phyloP scores from a whole-genome alignment of 2,888 invertebrate species.

The Drosophila niveifrons region DNA sequence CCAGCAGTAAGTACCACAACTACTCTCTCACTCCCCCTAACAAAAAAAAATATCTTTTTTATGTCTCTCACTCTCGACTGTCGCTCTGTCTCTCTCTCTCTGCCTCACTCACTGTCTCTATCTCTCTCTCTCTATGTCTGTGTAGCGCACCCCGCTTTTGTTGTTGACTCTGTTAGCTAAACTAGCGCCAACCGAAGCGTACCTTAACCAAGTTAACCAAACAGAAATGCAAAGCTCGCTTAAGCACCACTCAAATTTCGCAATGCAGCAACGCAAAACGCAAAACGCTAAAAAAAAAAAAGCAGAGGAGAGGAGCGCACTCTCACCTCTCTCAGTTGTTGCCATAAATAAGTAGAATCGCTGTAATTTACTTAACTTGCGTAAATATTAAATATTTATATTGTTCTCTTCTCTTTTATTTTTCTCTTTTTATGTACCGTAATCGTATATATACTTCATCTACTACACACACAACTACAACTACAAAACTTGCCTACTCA shows the following conservation, averaged over 20 bases:
- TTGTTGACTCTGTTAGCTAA: slow-evolving; percentile 52
- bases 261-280: slow-evolving; percentile 29
- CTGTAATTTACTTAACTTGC: slow-evolving; percentile 73
- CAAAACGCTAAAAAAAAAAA: not conserved
- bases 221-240: slow-evolving; percentile 51
- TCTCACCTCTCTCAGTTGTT: slow-evolving; percentile 27
- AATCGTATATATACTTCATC: slow-evolving; percentile 76
- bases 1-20: slow-evolving; percentile 6
- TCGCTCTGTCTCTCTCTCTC: slow-evolving; percentile 10
- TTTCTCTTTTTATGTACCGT: slow-evolving; percentile 80
- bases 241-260: slow-evolving; percentile 52
- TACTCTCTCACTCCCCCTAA: not conserved
- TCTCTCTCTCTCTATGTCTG: slow-evolving; percentile 5
- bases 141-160: slow-evolving; percentile 31
- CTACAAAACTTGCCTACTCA: slow-evolving; percentile 69
- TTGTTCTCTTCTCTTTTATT: slow-evolving; percentile 77
- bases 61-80: slow-evolving; percentile 7
- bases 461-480: slow-evolving; percentile 81
- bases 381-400: slow-evolving; percentile 82
- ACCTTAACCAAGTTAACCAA: slow-evolving; percentile 41
- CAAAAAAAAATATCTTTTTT: not conserved
- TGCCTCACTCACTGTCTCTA: not conserved
- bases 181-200: slow-evolving; percentile 32
- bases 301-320: slow-evolving; percentile 4
- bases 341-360: slow-evolving; percentile 30